Evolutionary conservation across 2,797 vertebrate species (phyloP).

Genomic region (Apodemus agrarius): DNA sequence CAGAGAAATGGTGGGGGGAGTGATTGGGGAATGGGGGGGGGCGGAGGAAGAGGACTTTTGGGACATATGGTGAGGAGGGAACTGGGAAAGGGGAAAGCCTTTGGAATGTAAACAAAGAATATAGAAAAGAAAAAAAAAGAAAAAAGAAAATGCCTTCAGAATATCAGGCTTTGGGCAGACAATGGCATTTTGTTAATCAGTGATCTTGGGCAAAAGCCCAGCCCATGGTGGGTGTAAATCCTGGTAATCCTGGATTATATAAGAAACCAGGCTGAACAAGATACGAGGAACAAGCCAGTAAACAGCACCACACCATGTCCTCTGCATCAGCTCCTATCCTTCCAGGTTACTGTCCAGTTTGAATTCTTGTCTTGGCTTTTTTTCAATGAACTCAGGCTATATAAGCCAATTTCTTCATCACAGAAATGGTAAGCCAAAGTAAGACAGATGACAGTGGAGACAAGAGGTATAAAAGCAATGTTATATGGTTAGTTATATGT

Average conservation of each 20-base stretch:
- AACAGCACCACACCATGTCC: neutral
- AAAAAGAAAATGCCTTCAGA: neutral
- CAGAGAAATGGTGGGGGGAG: too few species aligned
- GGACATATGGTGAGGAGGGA: too few species aligned
- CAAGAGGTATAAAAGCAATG: neutral
- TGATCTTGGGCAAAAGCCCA: neutral
- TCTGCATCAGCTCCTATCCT: neutral
- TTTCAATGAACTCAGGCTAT: neutral
- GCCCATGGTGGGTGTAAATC: neutral
- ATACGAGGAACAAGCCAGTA: neutral
- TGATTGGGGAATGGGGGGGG: too few species aligned
- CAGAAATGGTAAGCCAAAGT: neutral
- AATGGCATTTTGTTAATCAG: neutral
- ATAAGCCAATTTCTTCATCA: neutral
- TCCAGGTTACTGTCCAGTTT: neutral
- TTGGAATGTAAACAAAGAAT: too few species aligned
- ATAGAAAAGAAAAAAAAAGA: too few species aligned
- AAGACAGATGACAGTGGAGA: neutral
- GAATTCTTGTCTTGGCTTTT: neutral
- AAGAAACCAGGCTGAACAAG: neutral
- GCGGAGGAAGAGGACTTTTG: too few species aligned
- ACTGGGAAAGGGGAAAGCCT: too few species aligned
- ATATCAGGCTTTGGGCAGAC: neutral
- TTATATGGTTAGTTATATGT: too few species aligned
- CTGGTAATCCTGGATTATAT: neutral